Percentiles rank a stretch among this genome's conserved stretches.
Conservation (phyloP, 2,888 invertebrate genomes). For the Pristionchus arcanus region DNA sequence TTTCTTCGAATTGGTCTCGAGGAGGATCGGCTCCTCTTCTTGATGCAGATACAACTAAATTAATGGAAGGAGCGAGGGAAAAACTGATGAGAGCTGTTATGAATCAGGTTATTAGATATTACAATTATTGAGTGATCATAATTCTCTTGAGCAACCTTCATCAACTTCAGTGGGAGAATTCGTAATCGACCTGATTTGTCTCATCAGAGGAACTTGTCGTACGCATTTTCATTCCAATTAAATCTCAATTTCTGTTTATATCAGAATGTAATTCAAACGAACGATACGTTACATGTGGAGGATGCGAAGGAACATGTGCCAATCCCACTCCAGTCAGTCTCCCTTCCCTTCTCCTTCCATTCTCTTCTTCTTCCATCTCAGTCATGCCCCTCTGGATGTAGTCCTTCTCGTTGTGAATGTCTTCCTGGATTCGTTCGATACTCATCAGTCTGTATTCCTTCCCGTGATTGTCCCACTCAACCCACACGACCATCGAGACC, state of each 20-base stretch:
- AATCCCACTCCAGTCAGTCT: constrained; percentile 2
- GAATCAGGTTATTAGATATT: constrained; percentile 22
- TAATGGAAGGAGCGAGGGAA: neutral
- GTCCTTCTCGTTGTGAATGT: constrained; percentile 31
- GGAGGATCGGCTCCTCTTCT: constrained; percentile 23
- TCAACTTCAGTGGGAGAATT: constrained; percentile 17
- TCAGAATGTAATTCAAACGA: constrained; percentile 34
- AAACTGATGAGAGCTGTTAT: constrained; percentile 27
- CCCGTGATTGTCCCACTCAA: neutral
- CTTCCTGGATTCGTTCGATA: constrained; percentile 47
- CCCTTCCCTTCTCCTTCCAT: neutral
- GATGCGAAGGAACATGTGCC: constrained; percentile 10
- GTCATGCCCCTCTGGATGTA: constrained; percentile 1
- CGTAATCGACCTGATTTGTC: constrained; percentile 32
- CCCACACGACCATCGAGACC: neutral
- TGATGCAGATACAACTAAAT: constrained; percentile 2
- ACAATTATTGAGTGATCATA: no score
- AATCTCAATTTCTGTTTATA: neutral
- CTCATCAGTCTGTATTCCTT: constrained; percentile 36
- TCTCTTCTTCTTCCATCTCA: neutral
- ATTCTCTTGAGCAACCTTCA: neutral
- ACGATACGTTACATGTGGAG: neutral
- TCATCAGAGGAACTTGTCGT: constrained; percentile 31
- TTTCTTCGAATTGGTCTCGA: constrained; percentile 23
- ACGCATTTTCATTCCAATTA: neutral